Evolutionary conservation across 2,797 vertebrate genomes (phyloP).

Genomic region (Tympanoctomys barrerae): DNA sequence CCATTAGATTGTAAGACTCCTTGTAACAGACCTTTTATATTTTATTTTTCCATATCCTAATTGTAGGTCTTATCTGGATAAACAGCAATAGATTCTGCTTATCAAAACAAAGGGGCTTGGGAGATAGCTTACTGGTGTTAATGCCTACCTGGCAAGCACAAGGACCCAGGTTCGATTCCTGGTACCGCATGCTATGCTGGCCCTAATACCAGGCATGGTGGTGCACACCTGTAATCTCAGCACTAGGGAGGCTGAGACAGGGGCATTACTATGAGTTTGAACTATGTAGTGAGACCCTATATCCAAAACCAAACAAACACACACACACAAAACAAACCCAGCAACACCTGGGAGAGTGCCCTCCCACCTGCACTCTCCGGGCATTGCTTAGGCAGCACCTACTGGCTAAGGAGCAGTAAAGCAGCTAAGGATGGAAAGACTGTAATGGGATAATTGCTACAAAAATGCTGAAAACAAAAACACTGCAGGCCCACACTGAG

Average conservation of each 20-base stretch:
- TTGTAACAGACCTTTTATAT: not conserved
- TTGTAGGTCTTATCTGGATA: not conserved
- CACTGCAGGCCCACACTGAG: not conserved
- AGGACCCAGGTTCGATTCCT: no score
- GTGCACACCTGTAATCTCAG: no score
- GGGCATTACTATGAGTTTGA: no score
- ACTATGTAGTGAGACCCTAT: no score
- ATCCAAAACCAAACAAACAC: no score
- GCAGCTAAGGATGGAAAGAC: not conserved
- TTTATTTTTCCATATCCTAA: not conserved
- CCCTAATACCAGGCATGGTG: no score
- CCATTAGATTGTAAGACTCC: not conserved
- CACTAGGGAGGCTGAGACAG: no score
- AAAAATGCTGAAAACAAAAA: not conserved
- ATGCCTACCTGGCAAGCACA: no score
- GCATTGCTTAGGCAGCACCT: not conserved
- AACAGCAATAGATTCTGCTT: constrained; percentile 8
- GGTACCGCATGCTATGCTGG: no score
- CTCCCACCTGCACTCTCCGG: not conserved
- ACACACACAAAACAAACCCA: not conserved
- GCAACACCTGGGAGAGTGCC: not conserved
- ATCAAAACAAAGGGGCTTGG: not conserved
- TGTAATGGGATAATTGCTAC: not conserved
- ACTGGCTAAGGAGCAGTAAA: not conserved
- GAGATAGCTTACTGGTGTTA: no score